Evolutionary conservation across 1,140 invertebrate species (phyloP).

Genomic region (Scaptomyza hsui): DNA sequence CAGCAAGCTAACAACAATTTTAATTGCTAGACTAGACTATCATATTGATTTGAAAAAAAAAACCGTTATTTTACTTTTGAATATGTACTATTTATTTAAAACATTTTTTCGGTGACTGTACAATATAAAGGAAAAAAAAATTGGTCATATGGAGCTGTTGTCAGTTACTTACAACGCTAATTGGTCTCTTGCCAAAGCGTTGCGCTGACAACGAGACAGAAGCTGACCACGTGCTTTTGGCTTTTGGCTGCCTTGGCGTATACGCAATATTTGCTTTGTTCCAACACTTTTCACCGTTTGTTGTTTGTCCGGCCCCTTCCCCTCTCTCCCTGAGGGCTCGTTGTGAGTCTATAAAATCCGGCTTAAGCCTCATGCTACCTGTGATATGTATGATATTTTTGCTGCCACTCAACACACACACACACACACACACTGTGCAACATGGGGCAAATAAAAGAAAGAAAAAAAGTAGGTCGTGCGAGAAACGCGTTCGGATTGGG

Average conservation of each 20-base stretch:
- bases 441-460: constrained; percentile 11
- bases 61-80: too few relatives aligned
- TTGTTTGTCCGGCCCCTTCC: constrained; percentile 3
- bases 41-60: too few relatives aligned
- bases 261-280: constrained; percentile 75
- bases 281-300: constrained; percentile 24
- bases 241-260: constrained; percentile 52
- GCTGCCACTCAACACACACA: constrained; percentile 52
- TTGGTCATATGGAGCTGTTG: constrained; percentile 23
- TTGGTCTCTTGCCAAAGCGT: constrained; percentile 66
- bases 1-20: not conserved
- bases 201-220: constrained; percentile 60
- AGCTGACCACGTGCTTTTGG: constrained; percentile 48
- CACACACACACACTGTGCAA: not conserved
- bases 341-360: constrained; percentile 70
- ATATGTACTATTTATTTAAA: too few relatives aligned
- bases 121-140: not conserved
- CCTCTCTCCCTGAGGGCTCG: not conserved
- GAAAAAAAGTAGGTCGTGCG: constrained; percentile 58
- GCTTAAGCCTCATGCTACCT: constrained; percentile 73
- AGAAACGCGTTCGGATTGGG: constrained; percentile 34
- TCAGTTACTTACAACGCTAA: constrained; percentile 50
- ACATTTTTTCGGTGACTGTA: too few relatives aligned
- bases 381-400: constrained; percentile 73
- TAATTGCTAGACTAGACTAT: not conserved